Percentiles rank a stretch among this genome's conserved stretches.
phyloP scores from a whole-genome alignment of 1,140 invertebrate genomes.

The Hycleus cichorii region DNA sequence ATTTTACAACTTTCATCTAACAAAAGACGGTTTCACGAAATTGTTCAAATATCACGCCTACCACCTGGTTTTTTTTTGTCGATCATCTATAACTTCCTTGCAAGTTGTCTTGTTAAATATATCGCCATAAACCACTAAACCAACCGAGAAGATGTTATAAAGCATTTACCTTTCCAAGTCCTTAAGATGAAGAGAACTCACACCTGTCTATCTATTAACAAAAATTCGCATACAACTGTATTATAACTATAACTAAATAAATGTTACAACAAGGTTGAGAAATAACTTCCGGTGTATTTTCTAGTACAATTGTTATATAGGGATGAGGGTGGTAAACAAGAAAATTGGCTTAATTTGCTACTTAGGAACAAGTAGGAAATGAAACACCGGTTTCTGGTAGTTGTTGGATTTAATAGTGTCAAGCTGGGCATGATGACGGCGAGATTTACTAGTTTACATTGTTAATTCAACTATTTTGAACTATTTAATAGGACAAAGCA shows the following conservation, averaged over 20 bases:
- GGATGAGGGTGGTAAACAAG: background rate
- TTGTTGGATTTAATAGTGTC: no score
- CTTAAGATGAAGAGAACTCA: background rate
- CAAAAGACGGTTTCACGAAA: slow-evolving; percentile 2
- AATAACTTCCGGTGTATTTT: slow-evolving; percentile 18
- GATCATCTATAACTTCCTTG: slow-evolving; percentile 9
- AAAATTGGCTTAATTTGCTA: slow-evolving; percentile 22
- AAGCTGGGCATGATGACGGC: no score
- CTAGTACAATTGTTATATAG: no score
- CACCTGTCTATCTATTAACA: slow-evolving; percentile 20
- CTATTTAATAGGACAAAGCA: no score
- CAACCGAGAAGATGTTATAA: no score
- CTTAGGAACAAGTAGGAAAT: slow-evolving; percentile 7
- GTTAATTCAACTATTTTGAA: no score
- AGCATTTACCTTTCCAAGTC: no score
- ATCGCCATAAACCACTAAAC: slow-evolving; percentile 13
- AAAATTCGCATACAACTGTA: slow-evolving; percentile 20
- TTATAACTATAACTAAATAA: slow-evolving; percentile 6
- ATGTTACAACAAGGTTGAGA: background rate
- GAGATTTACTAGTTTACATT: no score
- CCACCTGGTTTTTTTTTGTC: slow-evolving; percentile 26
- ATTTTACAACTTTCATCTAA: slow-evolving; percentile 12
- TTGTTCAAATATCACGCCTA: slow-evolving; percentile 26
- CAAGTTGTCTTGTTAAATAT: slow-evolving; percentile 17
- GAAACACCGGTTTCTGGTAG: no score